Evolutionary conservation across 2,888 invertebrate species (phyloP), one percentile per base, ranked within the genome.

Genomic region (Sarcophaga caerulescens): DNA sequence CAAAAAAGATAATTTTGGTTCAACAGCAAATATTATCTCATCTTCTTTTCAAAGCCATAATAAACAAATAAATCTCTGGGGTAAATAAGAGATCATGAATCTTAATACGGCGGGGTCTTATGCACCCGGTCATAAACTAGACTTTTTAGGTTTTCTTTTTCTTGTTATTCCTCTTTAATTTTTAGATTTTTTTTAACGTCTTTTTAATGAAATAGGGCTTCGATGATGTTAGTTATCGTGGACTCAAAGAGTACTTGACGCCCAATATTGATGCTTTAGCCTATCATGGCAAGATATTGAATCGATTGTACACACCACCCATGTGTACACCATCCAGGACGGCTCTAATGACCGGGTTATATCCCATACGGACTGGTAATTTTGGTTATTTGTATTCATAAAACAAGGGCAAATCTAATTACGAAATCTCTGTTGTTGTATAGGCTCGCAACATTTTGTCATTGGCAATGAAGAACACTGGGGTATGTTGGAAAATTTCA

Each of bases 171-270:
- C 5, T 52, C 17, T 17, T 4, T 3, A 52, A 17, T 4, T 52
- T n/a, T n/a, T n/a, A n/a, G n/a, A n/a, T n/a, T n/a, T 47, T 11
- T 3, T 14, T 47, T 47, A 10, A 12, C 11, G 11, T 47, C 4
- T 14, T 52, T 17, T 4, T 14, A 1, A 17, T 52, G 5, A 11
- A 21, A 52, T 19, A 77, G 98, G 98, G 98, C 12, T 98, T 97
- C 96, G 97, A 98, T 91, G 98, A 98, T 92, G 96, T 98, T 6
- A 96, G 98, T 76, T 98, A 97, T 91, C 98, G 98, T 90, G 98
- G 98, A 0, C 96, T 96, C 0, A 94, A 96, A 88, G 97, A 98
- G 93, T 97, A 98, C 89, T 95, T 96, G 66, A 98, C 98, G 0
- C 98, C 98, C 0, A 98, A 98, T 91, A 96, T 98, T 81, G 98